Evolutionary conservation across 2,888 invertebrate genomes (phyloP).

Genomic region (Dryococelus australis): DNA sequence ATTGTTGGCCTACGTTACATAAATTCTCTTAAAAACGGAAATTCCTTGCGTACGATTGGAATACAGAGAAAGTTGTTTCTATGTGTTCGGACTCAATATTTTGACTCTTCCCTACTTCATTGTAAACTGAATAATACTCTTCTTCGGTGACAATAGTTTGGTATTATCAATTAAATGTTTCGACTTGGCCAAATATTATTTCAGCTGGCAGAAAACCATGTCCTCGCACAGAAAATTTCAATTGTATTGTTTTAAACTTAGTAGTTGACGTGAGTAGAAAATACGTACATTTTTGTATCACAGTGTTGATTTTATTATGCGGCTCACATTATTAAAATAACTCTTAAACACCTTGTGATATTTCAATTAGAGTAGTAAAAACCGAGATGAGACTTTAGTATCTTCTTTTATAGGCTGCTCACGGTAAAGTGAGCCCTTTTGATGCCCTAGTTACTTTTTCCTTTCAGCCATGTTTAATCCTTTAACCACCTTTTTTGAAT

Average conservation of each 20-base stretch:
- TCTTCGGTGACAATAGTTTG: neutral
- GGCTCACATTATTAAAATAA: neutral
- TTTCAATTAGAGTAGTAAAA: neutral
- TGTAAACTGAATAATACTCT: neutral
- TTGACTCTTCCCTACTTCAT: neutral
- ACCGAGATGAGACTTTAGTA: neutral
- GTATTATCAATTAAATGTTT: neutral
- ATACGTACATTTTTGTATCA: neutral
- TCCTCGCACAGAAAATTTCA: neutral
- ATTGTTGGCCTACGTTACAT: neutral
- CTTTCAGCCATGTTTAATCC: too few species aligned
- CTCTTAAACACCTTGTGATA: neutral
- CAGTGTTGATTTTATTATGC: neutral
- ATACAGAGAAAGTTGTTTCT: neutral
- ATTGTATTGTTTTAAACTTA: neutral
- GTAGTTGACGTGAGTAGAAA: slow-evolving; percentile 4
- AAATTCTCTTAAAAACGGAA: neutral
- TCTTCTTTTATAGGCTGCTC: too few species aligned
- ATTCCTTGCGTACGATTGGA: neutral
- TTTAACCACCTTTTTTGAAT: too few species aligned
- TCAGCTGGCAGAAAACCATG: neutral
- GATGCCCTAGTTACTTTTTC: too few species aligned
- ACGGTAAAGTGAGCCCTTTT: too few species aligned
- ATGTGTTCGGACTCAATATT: neutral
- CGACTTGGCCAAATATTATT: neutral